These are phyloP conservation scores for Serranus cabrilla DNA, from an alignment of 2,797 vertebrate genomes.

Conservation along the genomic window DNA sequence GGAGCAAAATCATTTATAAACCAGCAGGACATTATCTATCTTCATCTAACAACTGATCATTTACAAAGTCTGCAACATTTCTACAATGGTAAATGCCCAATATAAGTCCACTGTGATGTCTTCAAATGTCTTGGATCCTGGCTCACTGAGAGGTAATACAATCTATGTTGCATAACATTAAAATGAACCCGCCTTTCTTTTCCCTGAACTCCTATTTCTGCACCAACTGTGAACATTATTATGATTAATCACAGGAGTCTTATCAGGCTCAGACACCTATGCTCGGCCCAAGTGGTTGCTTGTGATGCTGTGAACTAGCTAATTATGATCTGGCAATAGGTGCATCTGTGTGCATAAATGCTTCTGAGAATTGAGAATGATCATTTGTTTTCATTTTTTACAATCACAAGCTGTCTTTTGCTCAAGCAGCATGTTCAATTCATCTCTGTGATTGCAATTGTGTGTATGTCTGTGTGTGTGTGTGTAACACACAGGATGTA, in stretches of 20 bases:
- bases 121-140: conserved; percentile 2
- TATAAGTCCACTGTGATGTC: not conserved
- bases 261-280: not conserved
- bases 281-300: not conserved
- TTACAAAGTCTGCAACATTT: not conserved
- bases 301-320: not conserved
- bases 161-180: not conserved
- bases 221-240: not conserved
- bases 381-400: no score
- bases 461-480: not conserved
- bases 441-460: conserved; percentile 1
- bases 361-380: not conserved
- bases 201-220: not conserved
- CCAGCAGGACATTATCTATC: not conserved
- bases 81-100: not conserved
- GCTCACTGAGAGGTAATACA: not conserved
- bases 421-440: not conserved
- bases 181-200: conserved; percentile 13
- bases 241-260: not conserved
- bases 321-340: not conserved
- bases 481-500: not conserved
- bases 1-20: not conserved
- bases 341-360: not conserved
- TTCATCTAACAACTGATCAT: not conserved
- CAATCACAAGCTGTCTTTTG: not conserved